Evolutionary conservation across 2,113 vertebrate genomes (phyloP).

Genomic region (Pao palembangensis): DNA sequence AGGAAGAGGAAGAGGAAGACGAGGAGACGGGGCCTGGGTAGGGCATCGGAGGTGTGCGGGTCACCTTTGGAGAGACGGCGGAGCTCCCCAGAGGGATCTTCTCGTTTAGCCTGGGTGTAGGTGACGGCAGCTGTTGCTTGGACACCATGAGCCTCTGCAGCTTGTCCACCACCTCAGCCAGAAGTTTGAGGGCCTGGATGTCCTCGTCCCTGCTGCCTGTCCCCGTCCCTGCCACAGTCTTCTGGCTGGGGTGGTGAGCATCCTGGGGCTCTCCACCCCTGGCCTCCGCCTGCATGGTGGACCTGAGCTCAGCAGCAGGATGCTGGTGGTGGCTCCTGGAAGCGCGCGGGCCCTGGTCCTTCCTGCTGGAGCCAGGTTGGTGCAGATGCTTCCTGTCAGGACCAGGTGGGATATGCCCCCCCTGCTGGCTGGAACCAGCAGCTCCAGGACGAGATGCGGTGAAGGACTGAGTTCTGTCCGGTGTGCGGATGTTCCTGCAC

Average conservation of each 20-base stretch:
- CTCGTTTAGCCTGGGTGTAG: background rate
- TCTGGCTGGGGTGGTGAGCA: conserved; percentile 40
- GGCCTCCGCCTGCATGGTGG: conserved; percentile 40
- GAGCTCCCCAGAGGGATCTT: conserved; percentile 23
- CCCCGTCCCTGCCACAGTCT: conserved; percentile 49
- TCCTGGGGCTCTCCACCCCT: conserved; percentile 38
- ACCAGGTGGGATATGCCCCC: background rate
- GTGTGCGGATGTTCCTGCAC: conserved; percentile 29
- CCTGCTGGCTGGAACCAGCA: conserved; percentile 4
- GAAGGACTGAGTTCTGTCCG: conserved; percentile 19
- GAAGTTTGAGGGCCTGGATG: conserved; percentile 58
- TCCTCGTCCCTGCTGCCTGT: conserved; percentile 58
- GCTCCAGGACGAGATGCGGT: conserved; percentile 4
- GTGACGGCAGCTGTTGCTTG: conserved; percentile 17
- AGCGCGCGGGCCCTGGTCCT: too few relatives aligned
- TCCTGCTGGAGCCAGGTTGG: too few relatives aligned
- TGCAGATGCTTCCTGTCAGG: too few relatives aligned
- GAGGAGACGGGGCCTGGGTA: conserved; percentile 27
- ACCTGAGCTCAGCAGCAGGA: conserved; percentile 34
- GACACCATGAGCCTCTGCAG: conserved; percentile 61
- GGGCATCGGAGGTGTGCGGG: conserved; percentile 24
- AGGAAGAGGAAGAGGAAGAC: conserved; percentile 31
- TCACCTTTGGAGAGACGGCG: conserved; percentile 22
- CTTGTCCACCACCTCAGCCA: conserved; percentile 66
- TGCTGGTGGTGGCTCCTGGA: too few relatives aligned